phyloP scores from a whole-genome alignment of 2,113 vertebrate genomes.

The Dasypus novemcinctus region DNA sequence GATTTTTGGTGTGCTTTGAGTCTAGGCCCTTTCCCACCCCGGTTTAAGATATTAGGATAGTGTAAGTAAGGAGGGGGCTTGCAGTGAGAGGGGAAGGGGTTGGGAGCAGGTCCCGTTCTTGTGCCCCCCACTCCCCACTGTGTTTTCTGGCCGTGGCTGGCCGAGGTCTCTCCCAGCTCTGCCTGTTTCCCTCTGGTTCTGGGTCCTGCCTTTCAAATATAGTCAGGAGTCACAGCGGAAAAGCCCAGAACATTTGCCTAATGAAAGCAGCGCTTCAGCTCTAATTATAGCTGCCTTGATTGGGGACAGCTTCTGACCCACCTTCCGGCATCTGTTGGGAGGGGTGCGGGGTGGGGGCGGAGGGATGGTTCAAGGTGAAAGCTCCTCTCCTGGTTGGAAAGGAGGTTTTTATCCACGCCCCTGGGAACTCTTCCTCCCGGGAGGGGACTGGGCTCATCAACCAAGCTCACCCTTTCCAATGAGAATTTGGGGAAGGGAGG shows the following conservation, averaged over 20 bases:
- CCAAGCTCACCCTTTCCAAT: background rate
- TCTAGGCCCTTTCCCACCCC: background rate
- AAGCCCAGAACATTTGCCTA: slow-evolving; percentile 64
- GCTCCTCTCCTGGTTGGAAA: background rate
- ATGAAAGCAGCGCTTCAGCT: slow-evolving; percentile 50
- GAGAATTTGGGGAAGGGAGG: background rate
- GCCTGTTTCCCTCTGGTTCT: background rate
- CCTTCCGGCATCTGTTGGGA: slow-evolving; percentile 36
- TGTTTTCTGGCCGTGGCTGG: background rate
- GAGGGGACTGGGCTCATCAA: background rate
- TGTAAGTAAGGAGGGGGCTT: background rate
- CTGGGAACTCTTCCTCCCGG: background rate
- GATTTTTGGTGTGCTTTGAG: background rate
- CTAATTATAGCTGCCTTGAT: slow-evolving; percentile 70
- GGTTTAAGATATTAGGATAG: background rate
- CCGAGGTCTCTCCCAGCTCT: background rate
- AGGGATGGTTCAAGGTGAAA: slow-evolving; percentile 41
- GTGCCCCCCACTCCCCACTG: background rate
- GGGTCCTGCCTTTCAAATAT: background rate
- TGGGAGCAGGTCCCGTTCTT: background rate
- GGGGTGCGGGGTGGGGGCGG: fast-evolving
- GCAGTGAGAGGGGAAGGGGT: background rate
- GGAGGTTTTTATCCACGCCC: background rate
- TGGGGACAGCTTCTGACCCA: slow-evolving; percentile 53
- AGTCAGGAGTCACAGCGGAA: slow-evolving; percentile 51